These are phyloP conservation scores for Seriola aureovittata DNA, from an alignment of 2,113 vertebrate species.

Conservation along the genomic window DNA sequence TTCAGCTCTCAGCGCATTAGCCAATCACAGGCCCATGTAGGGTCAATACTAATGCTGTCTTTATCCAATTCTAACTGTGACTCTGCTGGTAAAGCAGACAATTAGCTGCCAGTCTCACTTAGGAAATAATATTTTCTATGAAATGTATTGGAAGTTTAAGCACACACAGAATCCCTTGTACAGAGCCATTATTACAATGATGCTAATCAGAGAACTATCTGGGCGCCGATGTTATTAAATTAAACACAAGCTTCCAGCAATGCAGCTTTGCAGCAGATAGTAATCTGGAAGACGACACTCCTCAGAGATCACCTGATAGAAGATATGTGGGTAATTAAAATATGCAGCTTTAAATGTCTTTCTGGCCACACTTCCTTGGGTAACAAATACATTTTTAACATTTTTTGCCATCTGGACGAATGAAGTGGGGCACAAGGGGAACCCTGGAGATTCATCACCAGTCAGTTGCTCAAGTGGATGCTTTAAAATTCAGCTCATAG, in stretches of 20 bases:
- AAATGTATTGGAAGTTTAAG: constrained; percentile 38
- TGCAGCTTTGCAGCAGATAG: not conserved
- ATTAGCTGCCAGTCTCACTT: constrained; percentile 52
- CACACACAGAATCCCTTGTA: constrained; percentile 4
- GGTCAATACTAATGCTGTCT: constrained; percentile 75
- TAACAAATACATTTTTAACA: constrained; percentile 41
- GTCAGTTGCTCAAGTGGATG: constrained; percentile 19
- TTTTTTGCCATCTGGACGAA: constrained; percentile 34
- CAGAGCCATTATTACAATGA: constrained; percentile 13
- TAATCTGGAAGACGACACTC: not conserved
- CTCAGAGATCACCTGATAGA: constrained; percentile 15
- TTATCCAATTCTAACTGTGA: constrained; percentile 54
- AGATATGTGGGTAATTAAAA: constrained; percentile 36
- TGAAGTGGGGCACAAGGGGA: constrained; percentile 43
- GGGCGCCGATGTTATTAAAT: constrained; percentile 28
- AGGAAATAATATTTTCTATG: constrained; percentile 47
- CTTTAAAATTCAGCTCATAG: constrained; percentile 14
- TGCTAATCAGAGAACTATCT: constrained; percentile 28
- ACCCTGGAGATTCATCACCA: constrained; percentile 28
- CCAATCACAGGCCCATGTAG: constrained; percentile 25
- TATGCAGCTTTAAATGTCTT: constrained; percentile 31
- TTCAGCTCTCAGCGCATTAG: constrained; percentile 54
- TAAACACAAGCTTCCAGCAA: constrained; percentile 27
- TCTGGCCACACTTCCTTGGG: constrained; percentile 26
- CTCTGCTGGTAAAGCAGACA: constrained; percentile 49